These are phyloP conservation scores for human DNA, from an alignment of 2,113 vertebrate species.

Conservation along the genomic window GRCh38 chr2:187791001-187791500, in stretches of 20 bases:
- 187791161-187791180: not conserved
- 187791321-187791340: not conserved
- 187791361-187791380: not conserved
- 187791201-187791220: not conserved
- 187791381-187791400: not conserved
- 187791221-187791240: not conserved
- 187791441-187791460: not conserved
- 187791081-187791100: not conserved
- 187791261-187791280: not conserved
- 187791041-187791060: not conserved
- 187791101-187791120: not conserved
- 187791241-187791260: not conserved
- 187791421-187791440: not conserved
- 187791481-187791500: not conserved
- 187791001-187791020: not conserved
- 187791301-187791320: not conserved
- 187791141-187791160: too few relatives aligned
- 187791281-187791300: not conserved
- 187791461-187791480: not conserved
- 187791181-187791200: not conserved
- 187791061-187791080: slow-evolving; percentile 9
- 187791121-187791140: not conserved
- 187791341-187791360: not conserved
- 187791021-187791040: not conserved
- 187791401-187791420: not conserved